phyloP scores from a whole-genome alignment of 2,113 vertebrate genomes.

The Tenebrosternarchus preto region DNA sequence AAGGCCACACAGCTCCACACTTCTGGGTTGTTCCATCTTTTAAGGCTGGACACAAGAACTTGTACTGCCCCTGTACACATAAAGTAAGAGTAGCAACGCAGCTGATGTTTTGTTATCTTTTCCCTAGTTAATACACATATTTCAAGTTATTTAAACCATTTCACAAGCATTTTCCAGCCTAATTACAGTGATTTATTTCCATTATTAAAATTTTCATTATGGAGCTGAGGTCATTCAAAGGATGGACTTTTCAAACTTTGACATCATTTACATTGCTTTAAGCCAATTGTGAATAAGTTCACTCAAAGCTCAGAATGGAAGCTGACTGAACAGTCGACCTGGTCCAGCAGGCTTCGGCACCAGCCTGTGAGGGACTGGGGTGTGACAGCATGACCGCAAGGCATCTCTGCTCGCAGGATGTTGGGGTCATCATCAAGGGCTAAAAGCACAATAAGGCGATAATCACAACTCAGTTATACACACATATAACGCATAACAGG shows the following conservation, averaged over 20 bases:
- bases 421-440: conserved; percentile 65
- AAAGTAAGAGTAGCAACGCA: background rate
- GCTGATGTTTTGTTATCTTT: no score
- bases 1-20: conserved; percentile 66
- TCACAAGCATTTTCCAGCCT: no score
- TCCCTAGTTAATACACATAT: no score
- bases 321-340: conserved; percentile 55
- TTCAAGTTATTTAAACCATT: background rate
- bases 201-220: no score
- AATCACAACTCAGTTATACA: background rate
- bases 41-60: conserved; percentile 71
- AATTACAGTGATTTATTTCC: no score
- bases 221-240: no score
- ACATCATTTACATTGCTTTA: no score
- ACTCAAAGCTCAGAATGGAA: background rate
- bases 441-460: conserved; percentile 39
- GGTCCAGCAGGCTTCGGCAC: conserved; percentile 72
- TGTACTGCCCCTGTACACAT: conserved; percentile 52
- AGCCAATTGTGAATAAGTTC: background rate
- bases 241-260: no score
- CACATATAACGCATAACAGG: conserved; percentile 18
- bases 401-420: conserved; percentile 68
- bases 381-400: conserved; percentile 73
- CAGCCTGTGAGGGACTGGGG: conserved; percentile 70
- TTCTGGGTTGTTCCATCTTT: conserved; percentile 2